phyloP scores from a whole-genome alignment of 2,888 invertebrate species.

The Torymus auratus region DNA sequence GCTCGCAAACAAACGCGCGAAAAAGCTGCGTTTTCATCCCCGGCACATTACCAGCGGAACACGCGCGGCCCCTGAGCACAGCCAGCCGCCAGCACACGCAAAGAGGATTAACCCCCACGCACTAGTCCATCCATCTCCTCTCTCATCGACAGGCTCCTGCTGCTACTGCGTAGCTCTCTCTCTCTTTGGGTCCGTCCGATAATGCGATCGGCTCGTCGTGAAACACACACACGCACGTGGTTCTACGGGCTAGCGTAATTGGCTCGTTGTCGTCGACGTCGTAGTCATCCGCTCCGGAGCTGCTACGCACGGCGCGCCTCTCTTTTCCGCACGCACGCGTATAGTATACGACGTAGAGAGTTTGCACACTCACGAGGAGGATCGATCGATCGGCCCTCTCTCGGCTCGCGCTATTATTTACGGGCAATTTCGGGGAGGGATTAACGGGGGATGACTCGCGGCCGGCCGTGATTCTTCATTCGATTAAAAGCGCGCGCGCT shows the following conservation, averaged over 20 bases:
- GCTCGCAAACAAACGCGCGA: too few species aligned
- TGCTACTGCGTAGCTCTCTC: neutral
- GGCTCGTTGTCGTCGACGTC: constrained; percentile 59
- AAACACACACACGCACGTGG: neutral
- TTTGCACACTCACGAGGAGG: neutral
- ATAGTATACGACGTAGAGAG: too few species aligned
- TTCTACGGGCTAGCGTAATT: constrained; percentile 57
- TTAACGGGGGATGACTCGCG: constrained; percentile 20
- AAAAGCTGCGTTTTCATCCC: too few species aligned
- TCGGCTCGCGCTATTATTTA: constrained; percentile 59
- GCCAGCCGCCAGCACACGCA: neutral
- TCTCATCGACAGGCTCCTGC: neutral
- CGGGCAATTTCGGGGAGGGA: constrained; percentile 58
- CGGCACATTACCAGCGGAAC: too few species aligned
- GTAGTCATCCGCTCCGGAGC: constrained; percentile 1
- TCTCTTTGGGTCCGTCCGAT: constrained; percentile 28
- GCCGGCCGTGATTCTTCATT: constrained; percentile 17
- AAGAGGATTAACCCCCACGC: constrained; percentile 26
- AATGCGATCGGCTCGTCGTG: constrained; percentile 44
- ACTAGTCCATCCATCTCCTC: neutral
- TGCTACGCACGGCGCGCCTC: neutral
- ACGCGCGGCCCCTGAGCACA: too few species aligned
- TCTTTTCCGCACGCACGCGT: neutral
- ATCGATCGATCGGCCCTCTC: constrained; percentile 46
- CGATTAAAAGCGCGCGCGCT: constrained; percentile 15